A percentile compares a stretch with the other conserved stretches of the same genome.
These are phyloP conservation scores for Percopsis transmontana DNA, from an alignment of 2,113 vertebrate genomes.

Conservation along the genomic window DNA sequence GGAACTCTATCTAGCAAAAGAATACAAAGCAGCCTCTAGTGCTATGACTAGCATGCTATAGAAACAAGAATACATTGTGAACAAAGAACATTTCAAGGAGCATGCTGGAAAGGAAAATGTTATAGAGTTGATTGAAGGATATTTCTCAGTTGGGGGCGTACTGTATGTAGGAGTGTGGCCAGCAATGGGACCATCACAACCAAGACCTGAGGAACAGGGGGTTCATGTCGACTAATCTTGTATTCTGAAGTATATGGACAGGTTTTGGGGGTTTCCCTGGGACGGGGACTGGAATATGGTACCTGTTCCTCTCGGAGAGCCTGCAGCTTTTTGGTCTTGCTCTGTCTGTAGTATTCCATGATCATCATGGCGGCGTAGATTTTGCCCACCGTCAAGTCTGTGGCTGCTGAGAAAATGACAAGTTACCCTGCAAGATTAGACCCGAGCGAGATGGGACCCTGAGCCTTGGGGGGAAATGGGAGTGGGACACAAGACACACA, in stretches of 20 bases:
- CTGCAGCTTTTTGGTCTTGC: conserved; percentile 91
- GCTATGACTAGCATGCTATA: conserved; percentile 18
- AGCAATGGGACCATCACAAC: background rate
- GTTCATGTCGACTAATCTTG: background rate
- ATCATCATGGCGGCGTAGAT: conserved; percentile 99
- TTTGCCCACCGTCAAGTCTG: conserved; percentile 91
- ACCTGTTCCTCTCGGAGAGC: conserved; percentile 92
- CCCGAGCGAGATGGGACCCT: conserved; percentile 76
- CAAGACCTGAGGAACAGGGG: background rate
- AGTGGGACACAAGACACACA: conserved; percentile 55
- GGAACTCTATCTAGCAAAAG: background rate
- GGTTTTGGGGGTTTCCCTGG: conserved; percentile 21
- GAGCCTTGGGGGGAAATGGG: conserved; percentile 66
- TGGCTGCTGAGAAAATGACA: conserved; percentile 86
- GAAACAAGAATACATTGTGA: background rate
- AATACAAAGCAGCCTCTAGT: background rate
- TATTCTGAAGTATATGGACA: conserved; percentile 37
- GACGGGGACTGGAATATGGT: conserved; percentile 31
- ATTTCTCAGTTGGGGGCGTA: background rate
- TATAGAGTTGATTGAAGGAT: background rate
- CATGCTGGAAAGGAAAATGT: conserved; percentile 25
- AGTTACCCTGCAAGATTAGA: conserved; percentile 82
- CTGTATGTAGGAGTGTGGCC: background rate
- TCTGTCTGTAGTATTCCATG: conserved; percentile 96
- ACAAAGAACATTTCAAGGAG: conserved; percentile 5